Evolutionary conservation across 2,113 vertebrate species (phyloP).

Genomic region (Tonatia bakeri): DNA sequence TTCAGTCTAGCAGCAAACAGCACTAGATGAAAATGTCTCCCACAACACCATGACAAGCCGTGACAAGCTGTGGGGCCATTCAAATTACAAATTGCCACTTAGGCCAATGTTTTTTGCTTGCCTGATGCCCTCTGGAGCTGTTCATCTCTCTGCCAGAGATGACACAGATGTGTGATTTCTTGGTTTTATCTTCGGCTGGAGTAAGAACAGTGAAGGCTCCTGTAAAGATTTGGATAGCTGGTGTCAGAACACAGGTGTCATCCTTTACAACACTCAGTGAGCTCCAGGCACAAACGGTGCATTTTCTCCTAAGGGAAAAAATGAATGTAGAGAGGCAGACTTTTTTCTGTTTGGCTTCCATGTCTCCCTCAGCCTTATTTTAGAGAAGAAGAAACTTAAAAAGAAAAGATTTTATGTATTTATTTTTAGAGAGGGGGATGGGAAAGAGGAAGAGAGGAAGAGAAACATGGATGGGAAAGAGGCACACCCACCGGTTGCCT

Average conservation of each 20-base stretch:
- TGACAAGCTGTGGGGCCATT: constrained; percentile 1
- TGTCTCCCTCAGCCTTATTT: not conserved
- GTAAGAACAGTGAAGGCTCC: not conserved
- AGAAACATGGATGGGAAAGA: too few species aligned
- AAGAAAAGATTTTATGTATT: too few species aligned
- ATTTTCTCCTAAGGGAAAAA: not conserved
- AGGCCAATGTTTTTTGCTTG: constrained; percentile 4
- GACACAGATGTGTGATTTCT: not conserved
- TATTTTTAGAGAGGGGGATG: too few species aligned
- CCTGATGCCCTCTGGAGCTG: not conserved
- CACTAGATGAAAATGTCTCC: not conserved
- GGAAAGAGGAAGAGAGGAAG: too few species aligned
- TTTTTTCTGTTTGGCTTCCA: not conserved
- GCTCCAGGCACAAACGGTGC: not conserved
- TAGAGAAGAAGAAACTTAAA: not conserved
- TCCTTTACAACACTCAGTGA: not conserved
- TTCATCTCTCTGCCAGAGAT: constrained; percentile 14
- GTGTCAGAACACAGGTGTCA: constrained; percentile 18
- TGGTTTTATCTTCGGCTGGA: not conserved
- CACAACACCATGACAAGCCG: not conserved
- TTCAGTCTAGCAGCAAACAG: not conserved
- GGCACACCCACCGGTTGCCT: too few species aligned
- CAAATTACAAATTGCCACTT: constrained; percentile 11
- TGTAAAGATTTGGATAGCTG: not conserved
- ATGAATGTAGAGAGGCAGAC: not conserved